Percentiles rank a stretch among this genome's conserved stretches.
These are phyloP conservation scores for Strigops habroptila DNA, from an alignment of 2,113 vertebrate species.

Conservation along the genomic window DNA sequence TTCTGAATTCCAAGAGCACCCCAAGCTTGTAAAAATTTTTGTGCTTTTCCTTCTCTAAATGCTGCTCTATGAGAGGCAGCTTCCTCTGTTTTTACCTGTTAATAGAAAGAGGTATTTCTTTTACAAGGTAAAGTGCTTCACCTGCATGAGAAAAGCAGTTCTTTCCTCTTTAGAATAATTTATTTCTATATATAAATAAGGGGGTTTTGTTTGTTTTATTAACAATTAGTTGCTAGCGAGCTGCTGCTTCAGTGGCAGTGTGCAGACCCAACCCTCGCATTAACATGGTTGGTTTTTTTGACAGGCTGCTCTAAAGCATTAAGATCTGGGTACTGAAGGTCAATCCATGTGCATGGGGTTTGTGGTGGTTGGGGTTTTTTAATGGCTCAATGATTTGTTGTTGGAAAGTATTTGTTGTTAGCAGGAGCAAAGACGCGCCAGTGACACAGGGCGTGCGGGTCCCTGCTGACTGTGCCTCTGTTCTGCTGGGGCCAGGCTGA, in stretches of 20 bases:
- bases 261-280: not conserved
- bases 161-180: not conserved
- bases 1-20: not conserved
- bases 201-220: not conserved
- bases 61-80: not conserved
- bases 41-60: not conserved
- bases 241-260: not conserved
- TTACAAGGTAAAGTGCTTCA: not conserved
- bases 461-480: not conserved
- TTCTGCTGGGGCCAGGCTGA: not conserved
- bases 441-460: not conserved
- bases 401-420: too few species aligned
- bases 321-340: not conserved
- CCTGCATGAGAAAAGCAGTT: not conserved
- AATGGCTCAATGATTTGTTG: too few species aligned
- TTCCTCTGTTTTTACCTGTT: not conserved
- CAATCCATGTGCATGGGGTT: rapidly evolving
- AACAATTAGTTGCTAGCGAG: not conserved
- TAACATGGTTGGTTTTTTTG: not conserved
- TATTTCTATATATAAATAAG: not conserved
- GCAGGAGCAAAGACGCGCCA: not conserved
- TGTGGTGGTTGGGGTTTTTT: not conserved
- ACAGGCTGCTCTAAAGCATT: not conserved
- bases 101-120: not conserved
- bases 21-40: not conserved